Percentiles rank a stretch among this genome's conserved stretches.
phyloP scores from a whole-genome alignment of 2,888 invertebrate genomes.

The Cephus rjabovi region DNA sequence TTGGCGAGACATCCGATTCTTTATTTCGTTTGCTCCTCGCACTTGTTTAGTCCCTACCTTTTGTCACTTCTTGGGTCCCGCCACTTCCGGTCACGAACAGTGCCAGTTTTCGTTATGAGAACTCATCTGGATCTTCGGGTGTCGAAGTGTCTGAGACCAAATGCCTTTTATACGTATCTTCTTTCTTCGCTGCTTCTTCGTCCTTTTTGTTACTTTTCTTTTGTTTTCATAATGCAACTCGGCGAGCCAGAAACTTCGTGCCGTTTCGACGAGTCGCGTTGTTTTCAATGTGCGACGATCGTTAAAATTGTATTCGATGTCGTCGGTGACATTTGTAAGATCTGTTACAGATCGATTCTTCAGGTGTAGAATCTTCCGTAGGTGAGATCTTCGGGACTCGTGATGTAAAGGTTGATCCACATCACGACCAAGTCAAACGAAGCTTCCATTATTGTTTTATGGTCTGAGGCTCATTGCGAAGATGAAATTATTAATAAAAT shows the following conservation, averaged over 20 bases:
- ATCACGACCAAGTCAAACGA: neutral
- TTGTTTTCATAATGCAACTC: too few relatives aligned
- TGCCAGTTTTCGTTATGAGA: neutral
- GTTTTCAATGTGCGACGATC: neutral
- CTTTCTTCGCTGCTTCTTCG: neutral
- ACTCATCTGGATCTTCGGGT: neutral
- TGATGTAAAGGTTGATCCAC: neutral
- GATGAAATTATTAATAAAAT: neutral
- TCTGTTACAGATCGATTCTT: neutral
- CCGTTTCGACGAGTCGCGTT: conserved; percentile 12
- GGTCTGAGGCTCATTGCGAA: neutral
- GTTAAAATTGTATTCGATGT: neutral
- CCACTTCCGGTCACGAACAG: neutral
- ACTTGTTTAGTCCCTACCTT: neutral
- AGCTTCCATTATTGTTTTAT: neutral
- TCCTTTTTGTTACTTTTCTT: too few relatives aligned
- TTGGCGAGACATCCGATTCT: neutral
- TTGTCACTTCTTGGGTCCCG: neutral
- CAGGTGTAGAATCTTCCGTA: neutral
- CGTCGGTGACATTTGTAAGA: neutral
- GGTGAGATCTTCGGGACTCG: neutral
- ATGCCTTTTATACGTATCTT: neutral
- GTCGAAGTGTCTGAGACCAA: neutral
- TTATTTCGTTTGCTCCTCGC: neutral
- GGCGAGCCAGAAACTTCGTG: conserved; percentile 22